phyloP scores from a whole-genome alignment of 2,113 vertebrate species.

The Machaerirhynchus nigripectus region DNA sequence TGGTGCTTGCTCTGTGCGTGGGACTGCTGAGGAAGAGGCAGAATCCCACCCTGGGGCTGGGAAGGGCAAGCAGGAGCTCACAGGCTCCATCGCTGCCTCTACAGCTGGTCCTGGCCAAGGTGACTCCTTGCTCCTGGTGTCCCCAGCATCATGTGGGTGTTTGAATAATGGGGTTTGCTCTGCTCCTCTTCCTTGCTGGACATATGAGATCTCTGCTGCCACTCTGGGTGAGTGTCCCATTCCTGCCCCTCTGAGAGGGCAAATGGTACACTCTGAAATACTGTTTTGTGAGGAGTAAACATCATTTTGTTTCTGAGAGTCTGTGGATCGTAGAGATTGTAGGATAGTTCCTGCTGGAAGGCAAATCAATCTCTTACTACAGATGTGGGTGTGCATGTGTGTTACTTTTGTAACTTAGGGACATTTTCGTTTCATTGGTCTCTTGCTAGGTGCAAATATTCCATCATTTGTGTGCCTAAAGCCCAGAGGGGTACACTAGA shows the following conservation, averaged over 20 bases:
- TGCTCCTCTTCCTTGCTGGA: neutral
- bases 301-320: neutral
- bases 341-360: neutral
- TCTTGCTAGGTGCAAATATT: neutral
- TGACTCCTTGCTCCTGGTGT: neutral
- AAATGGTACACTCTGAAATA: neutral
- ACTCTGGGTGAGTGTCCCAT: too few species aligned
- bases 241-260: neutral
- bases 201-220: neutral
- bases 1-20: fast-evolving
- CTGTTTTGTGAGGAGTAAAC: neutral
- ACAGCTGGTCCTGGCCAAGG: neutral
- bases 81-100: neutral
- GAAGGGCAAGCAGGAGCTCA: neutral
- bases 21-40: neutral
- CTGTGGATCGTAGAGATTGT: neutral
- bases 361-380: neutral
- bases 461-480: neutral
- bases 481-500: neutral
- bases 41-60: fast-evolving
- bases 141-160: neutral
- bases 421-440: neutral
- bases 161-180: neutral
- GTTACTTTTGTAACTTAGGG: neutral
- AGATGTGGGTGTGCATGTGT: neutral